A percentile compares a stretch with the other conserved stretches of the same genome.
Evolutionary conservation across 1,140 invertebrate genomes (phyloP).

Genomic region (Caenorhabditis latens): DNA sequence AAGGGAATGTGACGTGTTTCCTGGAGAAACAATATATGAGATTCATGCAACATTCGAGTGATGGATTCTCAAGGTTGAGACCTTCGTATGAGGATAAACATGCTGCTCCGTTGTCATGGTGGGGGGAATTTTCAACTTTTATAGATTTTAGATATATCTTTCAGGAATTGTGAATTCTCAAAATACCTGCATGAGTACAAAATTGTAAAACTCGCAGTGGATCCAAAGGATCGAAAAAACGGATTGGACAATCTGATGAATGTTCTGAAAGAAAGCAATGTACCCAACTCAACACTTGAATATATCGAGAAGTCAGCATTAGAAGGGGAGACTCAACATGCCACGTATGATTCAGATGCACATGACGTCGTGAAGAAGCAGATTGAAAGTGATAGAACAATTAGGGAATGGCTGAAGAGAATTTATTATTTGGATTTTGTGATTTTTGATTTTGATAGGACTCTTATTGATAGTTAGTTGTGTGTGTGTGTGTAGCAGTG

Average conservation of each 20-base stretch:
- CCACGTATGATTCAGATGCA: slow-evolving; percentile 39
- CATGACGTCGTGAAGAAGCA: slow-evolving; percentile 32
- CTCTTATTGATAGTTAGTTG: slow-evolving; percentile 12
- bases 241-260: slow-evolving; percentile 25
- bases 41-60: slow-evolving; percentile 5
- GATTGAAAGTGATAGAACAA: not conserved
- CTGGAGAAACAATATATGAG: slow-evolving; percentile 28
- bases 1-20: slow-evolving; percentile 26
- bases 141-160: not conserved
- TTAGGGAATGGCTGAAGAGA: slow-evolving; percentile 34
- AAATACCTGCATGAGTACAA: not conserved
- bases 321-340: slow-evolving; percentile 11
- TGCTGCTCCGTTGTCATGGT: slow-evolving; percentile 32
- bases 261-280: slow-evolving; percentile 29
- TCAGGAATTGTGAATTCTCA: slow-evolving; percentile 22
- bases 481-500: too few relatives aligned
- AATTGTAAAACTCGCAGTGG: slow-evolving; percentile 3
- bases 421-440: slow-evolving; percentile 45
- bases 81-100: slow-evolving; percentile 44
- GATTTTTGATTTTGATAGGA: slow-evolving; percentile 31
- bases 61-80: not conserved
- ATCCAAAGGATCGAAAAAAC: slow-evolving; percentile 21
- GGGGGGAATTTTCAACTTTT: not conserved
- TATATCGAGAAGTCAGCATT: slow-evolving; percentile 34
- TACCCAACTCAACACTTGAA: not conserved